Conservation (phyloP, 2,888 invertebrate genomes). For the Helobdella robusta region DNA sequence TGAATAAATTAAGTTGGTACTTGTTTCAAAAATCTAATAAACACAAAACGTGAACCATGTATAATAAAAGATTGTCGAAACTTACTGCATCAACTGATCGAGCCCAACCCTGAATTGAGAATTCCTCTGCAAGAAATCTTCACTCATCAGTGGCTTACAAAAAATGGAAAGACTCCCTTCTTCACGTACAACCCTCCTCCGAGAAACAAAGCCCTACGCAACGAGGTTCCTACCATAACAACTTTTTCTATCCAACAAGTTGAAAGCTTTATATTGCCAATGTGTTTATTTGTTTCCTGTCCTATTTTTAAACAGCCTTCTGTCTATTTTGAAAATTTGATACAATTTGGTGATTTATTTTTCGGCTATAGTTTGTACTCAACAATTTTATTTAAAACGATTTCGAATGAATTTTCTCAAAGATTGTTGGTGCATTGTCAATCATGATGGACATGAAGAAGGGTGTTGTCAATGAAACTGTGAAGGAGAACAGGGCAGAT, state of each 20-base stretch:
- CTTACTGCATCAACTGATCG: slow-evolving; percentile 45
- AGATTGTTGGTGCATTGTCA: slow-evolving; percentile 28
- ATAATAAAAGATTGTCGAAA: slow-evolving; percentile 44
- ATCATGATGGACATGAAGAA: slow-evolving; percentile 32
- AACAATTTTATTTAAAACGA: too few species aligned
- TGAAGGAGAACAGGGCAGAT: slow-evolving; percentile 46
- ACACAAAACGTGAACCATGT: too few species aligned
- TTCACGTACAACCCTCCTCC: slow-evolving; percentile 44
- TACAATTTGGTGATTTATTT: too few species aligned
- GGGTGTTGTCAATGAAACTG: slow-evolving; percentile 37
- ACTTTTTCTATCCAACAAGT: too few species aligned
- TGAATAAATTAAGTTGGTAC: too few species aligned
- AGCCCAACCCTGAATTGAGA: slow-evolving; percentile 45
- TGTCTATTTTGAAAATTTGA: too few species aligned
- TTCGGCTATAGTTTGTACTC: too few species aligned
- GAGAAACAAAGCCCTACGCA: slow-evolving; percentile 41
- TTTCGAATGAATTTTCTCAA: too few species aligned
- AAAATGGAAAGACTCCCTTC: slow-evolving; percentile 43
- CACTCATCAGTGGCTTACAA: slow-evolving; percentile 46
- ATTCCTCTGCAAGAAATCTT: slow-evolving; percentile 45
- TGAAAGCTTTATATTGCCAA: too few species aligned
- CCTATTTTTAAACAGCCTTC: too few species aligned
- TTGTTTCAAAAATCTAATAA: too few species aligned
- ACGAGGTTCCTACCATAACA: slow-evolving; percentile 44
- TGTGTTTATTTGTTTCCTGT: too few species aligned